Evolutionary conservation across 2,113 vertebrate species (phyloP), one percentile per base, ranked within the genome.

Genomic region (Lucifuga dentata): DNA sequence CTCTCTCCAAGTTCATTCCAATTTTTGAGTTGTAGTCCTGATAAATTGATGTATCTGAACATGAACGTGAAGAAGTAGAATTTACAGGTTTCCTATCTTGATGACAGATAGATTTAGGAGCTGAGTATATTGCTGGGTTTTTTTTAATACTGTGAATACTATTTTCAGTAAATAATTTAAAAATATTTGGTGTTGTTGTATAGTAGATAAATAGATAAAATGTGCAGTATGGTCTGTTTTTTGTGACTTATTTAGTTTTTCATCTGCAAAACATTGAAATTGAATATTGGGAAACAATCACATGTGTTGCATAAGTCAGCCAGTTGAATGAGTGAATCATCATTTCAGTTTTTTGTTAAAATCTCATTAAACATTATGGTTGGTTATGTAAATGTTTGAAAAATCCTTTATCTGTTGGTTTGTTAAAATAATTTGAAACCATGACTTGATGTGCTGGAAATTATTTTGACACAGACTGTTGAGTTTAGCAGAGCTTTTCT

Each of bases 401-500:
- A 53, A 17, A 24, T 76, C 8, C 52, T 53, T 73, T 72, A 11
- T 39, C 8, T n/a, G 17, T 35, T 23, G 55, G 19, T 72, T 77
- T 72, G 40, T 72, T 32, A 12, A 61, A 73, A 29, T 29, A 76
- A 56, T 38, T 11, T 66, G 19, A 33, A 66, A 84, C 40, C 44
- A 33, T 15, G 66, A 32, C 64, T 75, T 1, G 20, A 23, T 33
- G 64, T 50, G 2, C 32, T 17, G 35, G 44, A 45, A 63, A 73
- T 74, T 45, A 44, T 71, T 76, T 68, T 50, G 61, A 68, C 60
- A 62, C 55, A 65, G 62, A 68, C 53, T 61, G 35, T 59, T 82
- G 50, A 78, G 76, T 83, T 72, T 35, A 76, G 55, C 52, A 50
- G 65, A 79, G 80, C 68, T 81, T 53, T 80, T 86, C 63, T 67